A percentile compares a stretch with the other conserved stretches of the same genome.
Conservation (phyloP, 2,113 vertebrate genomes). For the Myiozetetes cayanensis region DNA sequence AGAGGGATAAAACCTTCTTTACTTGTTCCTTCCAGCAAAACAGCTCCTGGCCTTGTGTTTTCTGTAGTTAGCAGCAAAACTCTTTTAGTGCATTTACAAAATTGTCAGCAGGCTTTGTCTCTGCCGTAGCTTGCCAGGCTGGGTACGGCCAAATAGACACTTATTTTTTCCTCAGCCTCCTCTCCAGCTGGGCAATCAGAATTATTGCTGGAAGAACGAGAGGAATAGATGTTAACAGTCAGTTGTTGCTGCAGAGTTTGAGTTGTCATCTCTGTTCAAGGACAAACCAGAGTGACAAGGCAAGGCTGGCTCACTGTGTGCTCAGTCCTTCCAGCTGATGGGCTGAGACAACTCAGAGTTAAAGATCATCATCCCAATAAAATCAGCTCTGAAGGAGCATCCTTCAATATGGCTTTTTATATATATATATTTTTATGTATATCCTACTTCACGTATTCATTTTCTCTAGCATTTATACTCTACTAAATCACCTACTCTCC, state of each 20-base stretch:
- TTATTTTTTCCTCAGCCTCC: neutral
- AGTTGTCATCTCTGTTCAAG: neutral
- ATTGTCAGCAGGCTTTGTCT: neutral
- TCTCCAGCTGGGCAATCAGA: rapidly evolving
- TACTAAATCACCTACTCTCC: neutral
- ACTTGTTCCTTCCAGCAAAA: neutral
- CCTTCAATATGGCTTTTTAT: neutral
- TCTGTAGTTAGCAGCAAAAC: neutral
- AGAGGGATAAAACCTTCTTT: neutral
- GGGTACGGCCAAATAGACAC: neutral
- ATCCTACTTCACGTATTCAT: neutral
- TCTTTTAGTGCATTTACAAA: neutral
- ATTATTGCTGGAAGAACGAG: neutral
- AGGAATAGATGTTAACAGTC: neutral
- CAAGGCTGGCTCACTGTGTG: neutral
- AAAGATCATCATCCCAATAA: neutral
- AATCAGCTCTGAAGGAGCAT: neutral
- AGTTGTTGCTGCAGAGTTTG: neutral
- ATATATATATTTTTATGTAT: neutral
- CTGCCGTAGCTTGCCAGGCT: neutral
- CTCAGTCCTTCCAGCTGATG: neutral
- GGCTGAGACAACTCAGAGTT: neutral
- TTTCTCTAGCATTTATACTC: neutral
- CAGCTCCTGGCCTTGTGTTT: neutral
- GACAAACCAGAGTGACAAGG: neutral